Evolutionary conservation across 2,113 vertebrate genomes (phyloP).

Genomic region (Todiramphus chloris): DNA sequence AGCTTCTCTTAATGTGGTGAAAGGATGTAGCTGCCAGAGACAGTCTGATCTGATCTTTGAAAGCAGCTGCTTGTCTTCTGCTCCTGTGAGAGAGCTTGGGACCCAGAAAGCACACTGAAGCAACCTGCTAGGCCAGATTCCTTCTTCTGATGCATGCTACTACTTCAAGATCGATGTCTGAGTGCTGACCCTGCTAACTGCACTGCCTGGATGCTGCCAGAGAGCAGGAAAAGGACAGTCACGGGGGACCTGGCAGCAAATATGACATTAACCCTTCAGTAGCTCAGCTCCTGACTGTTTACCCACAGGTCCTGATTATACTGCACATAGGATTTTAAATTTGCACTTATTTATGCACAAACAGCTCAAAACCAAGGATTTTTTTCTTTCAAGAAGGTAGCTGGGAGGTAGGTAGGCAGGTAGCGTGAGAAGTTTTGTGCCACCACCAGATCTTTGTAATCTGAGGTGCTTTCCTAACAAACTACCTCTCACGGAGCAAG

Average conservation of each 20-base stretch:
- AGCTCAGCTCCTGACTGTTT: neutral
- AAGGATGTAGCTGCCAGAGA: neutral
- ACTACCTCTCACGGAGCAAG: neutral
- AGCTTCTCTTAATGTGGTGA: neutral
- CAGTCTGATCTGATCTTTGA: neutral
- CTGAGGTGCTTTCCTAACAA: neutral
- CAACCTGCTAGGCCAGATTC: neutral
- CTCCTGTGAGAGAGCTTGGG: neutral
- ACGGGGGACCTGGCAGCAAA: neutral
- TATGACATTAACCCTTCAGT: neutral
- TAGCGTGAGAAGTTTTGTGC: neutral
- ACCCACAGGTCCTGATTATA: neutral
- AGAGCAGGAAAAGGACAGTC: neutral
- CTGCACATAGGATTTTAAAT: neutral
- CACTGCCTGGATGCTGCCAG: neutral
- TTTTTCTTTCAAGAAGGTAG: neutral
- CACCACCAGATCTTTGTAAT: neutral
- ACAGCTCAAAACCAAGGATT: neutral
- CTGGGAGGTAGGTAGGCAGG: neutral
- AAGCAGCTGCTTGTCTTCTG: fast-evolving
- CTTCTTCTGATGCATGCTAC: neutral
- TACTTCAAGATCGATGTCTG: neutral
- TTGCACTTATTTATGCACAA: neutral
- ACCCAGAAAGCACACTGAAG: neutral
- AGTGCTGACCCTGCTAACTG: neutral